phyloP scores from a whole-genome alignment of 1,140 invertebrate genomes.

The Glossosoma conforme region DNA sequence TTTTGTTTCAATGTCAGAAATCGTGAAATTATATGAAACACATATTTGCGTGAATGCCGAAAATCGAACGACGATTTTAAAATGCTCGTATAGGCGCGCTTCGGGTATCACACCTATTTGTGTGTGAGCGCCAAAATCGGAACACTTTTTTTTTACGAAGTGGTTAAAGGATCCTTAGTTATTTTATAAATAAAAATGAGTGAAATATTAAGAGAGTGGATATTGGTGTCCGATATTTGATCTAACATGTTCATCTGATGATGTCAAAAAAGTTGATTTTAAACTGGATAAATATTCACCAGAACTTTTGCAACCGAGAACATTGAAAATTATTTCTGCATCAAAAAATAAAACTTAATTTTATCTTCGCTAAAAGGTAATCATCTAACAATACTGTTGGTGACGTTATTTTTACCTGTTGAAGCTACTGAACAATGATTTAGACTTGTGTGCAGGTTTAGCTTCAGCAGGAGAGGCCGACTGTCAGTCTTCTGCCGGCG shows the following conservation, averaged over 20 bases:
- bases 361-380: conserved; percentile 1
- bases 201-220: too few relatives aligned
- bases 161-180: too few relatives aligned
- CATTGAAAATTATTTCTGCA: conserved; percentile 3
- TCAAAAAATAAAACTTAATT: conserved; percentile 1
- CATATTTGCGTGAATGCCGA: too few relatives aligned
- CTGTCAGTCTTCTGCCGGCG: conserved; percentile 35
- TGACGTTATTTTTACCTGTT: conserved; percentile 23
- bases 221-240: too few relatives aligned
- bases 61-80: too few relatives aligned
- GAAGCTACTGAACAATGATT: conserved; percentile 22
- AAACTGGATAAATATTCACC: not conserved
- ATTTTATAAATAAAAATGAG: too few relatives aligned
- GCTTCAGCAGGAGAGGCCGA: conserved; percentile 6
- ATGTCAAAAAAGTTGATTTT: not conserved
- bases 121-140: too few relatives aligned
- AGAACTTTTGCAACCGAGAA: not conserved
- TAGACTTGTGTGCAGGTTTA: conserved; percentile 22
- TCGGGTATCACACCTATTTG: too few relatives aligned
- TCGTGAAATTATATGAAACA: too few relatives aligned
- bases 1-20: too few relatives aligned
- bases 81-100: too few relatives aligned
- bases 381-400: conserved; percentile 5
- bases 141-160: too few relatives aligned
- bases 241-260: not conserved